Base-by-base conservation (phyloP, 2,797 vertebrate genomes). In the Myotis findleyi region DNA sequence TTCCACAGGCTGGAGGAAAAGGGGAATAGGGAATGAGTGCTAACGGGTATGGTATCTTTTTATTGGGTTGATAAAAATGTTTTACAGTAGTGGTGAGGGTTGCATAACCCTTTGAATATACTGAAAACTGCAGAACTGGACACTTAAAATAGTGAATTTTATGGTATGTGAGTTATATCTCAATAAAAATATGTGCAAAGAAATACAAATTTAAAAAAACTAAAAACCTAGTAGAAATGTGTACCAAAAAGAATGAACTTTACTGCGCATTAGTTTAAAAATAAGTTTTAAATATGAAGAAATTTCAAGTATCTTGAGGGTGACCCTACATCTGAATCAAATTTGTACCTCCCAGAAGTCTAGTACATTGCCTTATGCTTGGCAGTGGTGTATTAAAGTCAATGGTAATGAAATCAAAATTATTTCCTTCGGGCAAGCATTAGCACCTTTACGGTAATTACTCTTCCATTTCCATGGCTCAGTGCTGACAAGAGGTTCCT, bases 211-310 rank as follows among this genome's bases (percentile, higher is more conserved):
- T 14, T 59, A 36, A 77, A 75, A 41, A 62, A 51, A 47, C 13
- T n/a, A 66, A 80, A 84, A 80, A n/a, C 6, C 72, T 21, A 49
- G 66, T 73, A 53, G 27, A 77, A 20, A 21, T 62, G 3, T 62
- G 30, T 62, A 62, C 10, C 38, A 6, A 47, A 71, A 77, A 23
- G 53, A 84, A 55, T 47, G 23, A 59, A 62, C 68, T 90, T 86
- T 76, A 68, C 25, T 62, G 4, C 41, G 30, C 47, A 41, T 83
- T 66, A 85, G 38, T 76, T 76, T 96, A 49, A 79, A 96, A 84
- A 66, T 57, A 68, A 44, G 75, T 27, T 85, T 89, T 44, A 64
- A 94, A 62, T 41, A 41, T 75, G 55, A 86, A 69, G 36, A 49
- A 33, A 51, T 71, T 47, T 33, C 51, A 81, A 27, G n/a, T 82